phyloP scores from a whole-genome alignment of 2,888 invertebrate species.

The Flexamia atlantica region DNA sequence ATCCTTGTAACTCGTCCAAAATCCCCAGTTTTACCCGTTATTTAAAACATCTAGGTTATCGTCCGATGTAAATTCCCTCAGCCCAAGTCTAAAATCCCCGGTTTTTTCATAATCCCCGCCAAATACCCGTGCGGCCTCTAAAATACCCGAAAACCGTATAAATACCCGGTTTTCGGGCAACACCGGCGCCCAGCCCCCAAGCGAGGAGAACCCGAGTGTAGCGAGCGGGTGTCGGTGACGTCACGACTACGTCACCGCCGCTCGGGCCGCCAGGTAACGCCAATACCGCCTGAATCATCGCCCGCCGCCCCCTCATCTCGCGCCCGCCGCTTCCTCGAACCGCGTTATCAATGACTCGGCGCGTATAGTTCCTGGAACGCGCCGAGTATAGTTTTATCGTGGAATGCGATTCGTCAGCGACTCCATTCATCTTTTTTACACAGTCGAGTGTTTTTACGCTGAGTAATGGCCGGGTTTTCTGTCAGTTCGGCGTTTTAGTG shows the following conservation, averaged over 20 bases:
- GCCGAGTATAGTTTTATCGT: not conserved
- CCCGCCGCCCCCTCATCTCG: not conserved
- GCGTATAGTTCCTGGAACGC: not conserved
- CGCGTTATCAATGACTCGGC: conserved; percentile 4
- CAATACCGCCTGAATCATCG: not conserved
- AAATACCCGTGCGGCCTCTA: too few species aligned
- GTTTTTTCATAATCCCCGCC: too few species aligned
- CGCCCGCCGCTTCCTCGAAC: not conserved
- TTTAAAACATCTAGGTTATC: too few species aligned
- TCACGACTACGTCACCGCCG: not conserved
- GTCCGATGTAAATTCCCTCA: too few species aligned
- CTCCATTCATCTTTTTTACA: not conserved
- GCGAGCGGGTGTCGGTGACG: not conserved
- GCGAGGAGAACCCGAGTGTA: not conserved
- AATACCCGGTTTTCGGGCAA: too few species aligned
- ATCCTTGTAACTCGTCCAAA: too few species aligned
- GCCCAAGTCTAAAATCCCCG: too few species aligned
- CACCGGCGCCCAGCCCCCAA: too few species aligned
- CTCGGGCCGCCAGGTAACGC: not conserved
- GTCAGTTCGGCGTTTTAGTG: not conserved
- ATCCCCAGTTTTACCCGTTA: too few species aligned
- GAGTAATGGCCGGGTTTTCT: not conserved
- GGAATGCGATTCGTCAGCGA: conserved; percentile 2
- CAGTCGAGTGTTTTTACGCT: not conserved
- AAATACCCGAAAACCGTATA: too few species aligned